These are phyloP conservation scores for Tauraco erythrolophus DNA, from an alignment of 2,113 vertebrate genomes.

Conservation along the genomic window DNA sequence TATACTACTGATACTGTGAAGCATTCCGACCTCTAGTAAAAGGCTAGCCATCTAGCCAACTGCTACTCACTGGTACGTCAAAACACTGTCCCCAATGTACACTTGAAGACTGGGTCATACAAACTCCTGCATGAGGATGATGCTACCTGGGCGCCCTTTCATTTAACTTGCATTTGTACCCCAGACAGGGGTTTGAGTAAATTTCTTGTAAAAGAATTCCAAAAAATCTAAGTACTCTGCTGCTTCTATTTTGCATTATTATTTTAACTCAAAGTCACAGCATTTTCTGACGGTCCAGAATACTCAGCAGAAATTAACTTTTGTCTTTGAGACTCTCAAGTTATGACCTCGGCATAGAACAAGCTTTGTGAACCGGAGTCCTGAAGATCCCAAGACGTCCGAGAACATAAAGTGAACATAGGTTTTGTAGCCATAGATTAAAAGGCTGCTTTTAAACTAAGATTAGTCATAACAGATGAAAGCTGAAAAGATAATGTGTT, in stretches of 20 bases:
- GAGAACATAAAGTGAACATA: neutral
- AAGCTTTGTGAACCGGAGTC: neutral
- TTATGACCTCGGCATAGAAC: neutral
- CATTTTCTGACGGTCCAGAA: neutral
- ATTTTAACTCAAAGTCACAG: neutral
- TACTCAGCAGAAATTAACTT: neutral
- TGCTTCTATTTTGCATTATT: neutral
- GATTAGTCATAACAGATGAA: neutral
- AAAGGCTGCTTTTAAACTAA: neutral
- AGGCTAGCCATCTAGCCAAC: neutral
- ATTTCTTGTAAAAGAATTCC: neutral
- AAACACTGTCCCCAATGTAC: rapidly evolving
- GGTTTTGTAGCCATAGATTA: neutral
- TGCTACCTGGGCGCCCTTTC: neutral
- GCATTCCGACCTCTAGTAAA: neutral
- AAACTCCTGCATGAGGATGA: neutral
- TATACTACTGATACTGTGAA: neutral
- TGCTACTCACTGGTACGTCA: neutral
- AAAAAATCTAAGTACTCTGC: neutral
- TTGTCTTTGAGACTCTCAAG: neutral
- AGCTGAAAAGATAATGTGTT: neutral
- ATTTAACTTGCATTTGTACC: neutral
- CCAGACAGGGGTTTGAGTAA: neutral
- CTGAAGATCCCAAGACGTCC: neutral
- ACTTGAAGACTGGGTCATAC: neutral